Conservation (phyloP, 2,888 invertebrate genomes). For the Altica lythri region DNA sequence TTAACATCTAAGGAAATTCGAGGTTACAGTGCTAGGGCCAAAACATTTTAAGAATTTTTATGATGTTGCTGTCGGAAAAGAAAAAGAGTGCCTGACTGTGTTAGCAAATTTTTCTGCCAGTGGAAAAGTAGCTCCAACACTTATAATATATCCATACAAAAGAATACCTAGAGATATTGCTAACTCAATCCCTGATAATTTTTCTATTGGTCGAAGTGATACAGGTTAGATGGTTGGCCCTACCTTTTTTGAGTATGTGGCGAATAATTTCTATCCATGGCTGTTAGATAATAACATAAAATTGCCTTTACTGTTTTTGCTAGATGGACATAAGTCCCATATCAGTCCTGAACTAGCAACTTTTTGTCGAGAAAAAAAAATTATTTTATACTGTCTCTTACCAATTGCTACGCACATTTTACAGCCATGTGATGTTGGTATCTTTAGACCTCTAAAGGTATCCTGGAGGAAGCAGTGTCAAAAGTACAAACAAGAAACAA, state of each 20-base stretch:
- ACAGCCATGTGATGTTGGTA: slow-evolving; percentile 2
- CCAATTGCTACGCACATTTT: too few species aligned
- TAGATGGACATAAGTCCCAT: neutral
- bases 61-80: slow-evolving; percentile 3
- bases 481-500: too few species aligned
- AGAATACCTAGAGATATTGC: neutral
- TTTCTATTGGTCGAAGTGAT: slow-evolving; percentile 25
- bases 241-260: neutral
- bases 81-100: slow-evolving; percentile 14
- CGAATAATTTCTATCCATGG: neutral
- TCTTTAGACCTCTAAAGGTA: slow-evolving; percentile 2
- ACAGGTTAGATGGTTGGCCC: slow-evolving; percentile 8
- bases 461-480: neutral
- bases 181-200: slow-evolving; percentile 3
- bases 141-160: slow-evolving; percentile 7
- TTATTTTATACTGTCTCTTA: too few species aligned
- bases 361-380: neutral
- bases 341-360: neutral
- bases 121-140: slow-evolving; percentile 2
- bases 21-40: too few species aligned
- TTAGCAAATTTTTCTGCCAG: slow-evolving; percentile 4
- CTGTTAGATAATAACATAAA: neutral
- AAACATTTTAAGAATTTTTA: slow-evolving; percentile 18
- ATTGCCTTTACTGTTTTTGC: neutral
- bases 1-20: too few species aligned